A percentile compares a stretch with the other conserved stretches of the same genome.
Evolutionary conservation across 2,113 vertebrate species (phyloP).

Genomic region (Irena cyanogastra): DNA sequence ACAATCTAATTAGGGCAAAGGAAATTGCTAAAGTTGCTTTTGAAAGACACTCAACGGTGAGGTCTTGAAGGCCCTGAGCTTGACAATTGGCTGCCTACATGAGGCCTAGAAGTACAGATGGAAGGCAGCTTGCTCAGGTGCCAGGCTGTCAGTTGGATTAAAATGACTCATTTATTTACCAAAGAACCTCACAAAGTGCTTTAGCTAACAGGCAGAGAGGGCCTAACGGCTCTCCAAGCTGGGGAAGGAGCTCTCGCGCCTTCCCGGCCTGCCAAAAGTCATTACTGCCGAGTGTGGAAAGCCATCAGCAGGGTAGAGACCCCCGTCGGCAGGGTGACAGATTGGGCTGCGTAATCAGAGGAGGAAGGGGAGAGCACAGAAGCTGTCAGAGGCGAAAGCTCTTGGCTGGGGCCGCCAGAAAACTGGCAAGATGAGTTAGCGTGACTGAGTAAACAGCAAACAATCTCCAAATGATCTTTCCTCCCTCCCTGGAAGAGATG

Average conservation of each 20-base stretch:
- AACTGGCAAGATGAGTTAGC: constrained; percentile 87
- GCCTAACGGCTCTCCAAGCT: constrained; percentile 71
- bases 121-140: constrained; percentile 96
- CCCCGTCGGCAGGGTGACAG: constrained; percentile 94
- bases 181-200: constrained; percentile 96
- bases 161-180: constrained; percentile 99
- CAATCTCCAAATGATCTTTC: constrained; percentile 75
- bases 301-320: constrained; percentile 91
- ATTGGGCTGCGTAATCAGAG: constrained; percentile 93
- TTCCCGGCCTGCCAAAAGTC: constrained; percentile 93
- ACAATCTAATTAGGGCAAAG: constrained; percentile 68
- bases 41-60: constrained; percentile 71
- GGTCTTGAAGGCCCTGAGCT: constrained; percentile 68
- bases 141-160: constrained; percentile 99
- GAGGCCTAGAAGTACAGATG: constrained; percentile 93
- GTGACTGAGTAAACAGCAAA: constrained; percentile 78
- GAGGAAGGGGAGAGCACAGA: constrained; percentile 85
- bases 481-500: constrained; percentile 53
- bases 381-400: constrained; percentile 83
- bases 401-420: constrained; percentile 91
- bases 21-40: constrained; percentile 69
- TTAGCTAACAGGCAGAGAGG: constrained; percentile 85
- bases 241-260: constrained; percentile 73
- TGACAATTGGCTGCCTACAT: constrained; percentile 75
- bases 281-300: constrained; percentile 96